phyloP scores from a whole-genome alignment of 2,888 invertebrate genomes.

The Pterostichus niger region DNA sequence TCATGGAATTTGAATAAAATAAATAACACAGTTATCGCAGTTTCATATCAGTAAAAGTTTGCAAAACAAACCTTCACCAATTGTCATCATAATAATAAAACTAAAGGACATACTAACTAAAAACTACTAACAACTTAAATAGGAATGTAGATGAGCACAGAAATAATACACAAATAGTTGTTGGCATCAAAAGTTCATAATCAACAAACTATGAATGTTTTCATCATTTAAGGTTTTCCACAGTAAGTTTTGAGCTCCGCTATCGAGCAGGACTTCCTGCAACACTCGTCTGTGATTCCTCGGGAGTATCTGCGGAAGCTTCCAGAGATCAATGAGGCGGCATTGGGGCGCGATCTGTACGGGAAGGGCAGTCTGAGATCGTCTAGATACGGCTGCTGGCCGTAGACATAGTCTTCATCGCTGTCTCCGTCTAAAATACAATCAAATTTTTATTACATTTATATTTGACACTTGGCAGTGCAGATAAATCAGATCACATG shows the following conservation, averaged over 20 bases:
- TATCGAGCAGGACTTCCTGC: conserved; percentile 75
- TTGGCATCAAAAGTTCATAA: conserved; percentile 5
- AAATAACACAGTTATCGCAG: conserved; percentile 66
- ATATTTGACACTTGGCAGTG: too few species aligned
- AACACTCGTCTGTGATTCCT: conserved; percentile 77
- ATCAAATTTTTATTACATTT: too few species aligned
- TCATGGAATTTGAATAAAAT: conserved; percentile 44
- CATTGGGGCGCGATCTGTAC: conserved; percentile 72
- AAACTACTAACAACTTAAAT: conserved; percentile 16
- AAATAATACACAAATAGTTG: conserved; percentile 11
- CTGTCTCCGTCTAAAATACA: conserved; percentile 45
- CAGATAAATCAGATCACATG: too few species aligned
- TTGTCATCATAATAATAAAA: conserved; percentile 6
- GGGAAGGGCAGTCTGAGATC: conserved; percentile 70
- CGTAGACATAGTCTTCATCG: conserved; percentile 60
- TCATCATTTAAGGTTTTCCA: conserved; percentile 16
- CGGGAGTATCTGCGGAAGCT: conserved; percentile 70
- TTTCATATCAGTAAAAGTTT: conserved; percentile 44
- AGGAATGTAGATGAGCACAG: conserved; percentile 16
- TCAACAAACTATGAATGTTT: neutral
- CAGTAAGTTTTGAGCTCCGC: conserved; percentile 75
- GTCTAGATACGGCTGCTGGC: conserved; percentile 27
- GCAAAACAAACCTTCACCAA: conserved; percentile 43
- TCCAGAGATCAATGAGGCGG: conserved; percentile 73
- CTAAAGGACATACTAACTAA: conserved; percentile 17